Conservation (phyloP, 1,140 invertebrate species). For the Drosophila pandora region DNA sequence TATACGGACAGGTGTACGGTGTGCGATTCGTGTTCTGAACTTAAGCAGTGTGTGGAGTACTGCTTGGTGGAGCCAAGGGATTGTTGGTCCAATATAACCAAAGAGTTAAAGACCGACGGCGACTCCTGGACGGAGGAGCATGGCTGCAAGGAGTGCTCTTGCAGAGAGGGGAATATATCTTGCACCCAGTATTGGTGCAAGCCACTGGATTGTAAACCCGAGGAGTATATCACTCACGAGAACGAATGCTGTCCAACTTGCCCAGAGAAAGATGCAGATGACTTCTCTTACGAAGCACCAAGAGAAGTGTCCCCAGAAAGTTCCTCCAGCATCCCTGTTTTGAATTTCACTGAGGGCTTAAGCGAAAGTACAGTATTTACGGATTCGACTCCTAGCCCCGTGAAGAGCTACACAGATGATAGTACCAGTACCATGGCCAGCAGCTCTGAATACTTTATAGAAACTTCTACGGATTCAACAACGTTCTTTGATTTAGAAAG, state of each 20-base stretch:
- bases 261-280: background rate
- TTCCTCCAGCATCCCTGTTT: background rate
- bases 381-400: background rate
- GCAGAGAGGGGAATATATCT: background rate
- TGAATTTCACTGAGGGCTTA: background rate
- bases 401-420: background rate
- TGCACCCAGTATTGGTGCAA: constrained; percentile 29
- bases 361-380: background rate
- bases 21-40: background rate
- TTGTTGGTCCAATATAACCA: background rate
- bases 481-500: background rate
- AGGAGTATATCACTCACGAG: constrained; percentile 33
- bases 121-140: background rate
- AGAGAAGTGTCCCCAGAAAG: background rate
- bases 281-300: background rate
- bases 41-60: background rate
- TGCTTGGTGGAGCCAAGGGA: background rate
- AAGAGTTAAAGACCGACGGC: background rate
- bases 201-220: constrained; percentile 15
- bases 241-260: constrained; percentile 57
- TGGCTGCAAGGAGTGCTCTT: background rate
- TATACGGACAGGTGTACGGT: constrained; percentile 1
- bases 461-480: background rate
- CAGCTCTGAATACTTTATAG: background rate
- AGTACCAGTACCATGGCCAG: background rate